Conservation (phyloP, 1,140 invertebrate genomes). For the Chironomus tepperi region DNA sequence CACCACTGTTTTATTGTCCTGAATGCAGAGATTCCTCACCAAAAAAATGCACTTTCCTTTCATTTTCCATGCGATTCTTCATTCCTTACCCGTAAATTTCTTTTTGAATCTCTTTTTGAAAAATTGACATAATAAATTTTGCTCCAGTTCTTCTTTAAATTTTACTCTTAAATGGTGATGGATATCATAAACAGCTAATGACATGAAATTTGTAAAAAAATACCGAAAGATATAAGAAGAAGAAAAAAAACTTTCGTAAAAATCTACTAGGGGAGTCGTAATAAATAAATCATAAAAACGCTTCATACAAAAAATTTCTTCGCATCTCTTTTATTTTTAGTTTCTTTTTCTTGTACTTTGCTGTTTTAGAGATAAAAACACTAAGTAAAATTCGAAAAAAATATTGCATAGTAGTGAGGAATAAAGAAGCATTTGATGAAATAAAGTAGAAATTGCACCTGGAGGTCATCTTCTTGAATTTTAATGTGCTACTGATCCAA, state of each 20-base stretch:
- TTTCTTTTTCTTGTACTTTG: background rate
- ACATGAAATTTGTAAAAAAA: constrained; percentile 6
- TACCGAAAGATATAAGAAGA: background rate
- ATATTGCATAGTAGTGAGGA: too few relatives aligned
- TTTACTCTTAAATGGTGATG: background rate
- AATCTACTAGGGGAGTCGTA: constrained; percentile 4
- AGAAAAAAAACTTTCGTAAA: background rate
- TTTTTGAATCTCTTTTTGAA: background rate
- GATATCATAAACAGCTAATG: constrained; percentile 8
- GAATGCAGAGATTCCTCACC: too few relatives aligned
- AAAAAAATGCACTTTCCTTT: background rate
- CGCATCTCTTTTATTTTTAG: background rate
- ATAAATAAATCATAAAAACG: constrained; percentile 10
- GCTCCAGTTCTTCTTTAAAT: background rate
- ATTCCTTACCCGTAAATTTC: background rate
- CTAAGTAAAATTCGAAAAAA: too few relatives aligned
- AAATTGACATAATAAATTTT: constrained; percentile 15
- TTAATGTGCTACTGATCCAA: too few relatives aligned
- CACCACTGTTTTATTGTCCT: too few relatives aligned
- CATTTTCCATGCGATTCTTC: background rate
- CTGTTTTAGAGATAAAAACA: background rate
- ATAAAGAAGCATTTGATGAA: too few relatives aligned
- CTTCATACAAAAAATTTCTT: background rate
- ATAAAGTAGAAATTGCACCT: too few relatives aligned
- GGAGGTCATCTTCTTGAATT: too few relatives aligned